A percentile compares a stretch with the other conserved stretches of the same genome.
Conservation (phyloP, 2,888 invertebrate genomes). For the Cephus runcator region DNA sequence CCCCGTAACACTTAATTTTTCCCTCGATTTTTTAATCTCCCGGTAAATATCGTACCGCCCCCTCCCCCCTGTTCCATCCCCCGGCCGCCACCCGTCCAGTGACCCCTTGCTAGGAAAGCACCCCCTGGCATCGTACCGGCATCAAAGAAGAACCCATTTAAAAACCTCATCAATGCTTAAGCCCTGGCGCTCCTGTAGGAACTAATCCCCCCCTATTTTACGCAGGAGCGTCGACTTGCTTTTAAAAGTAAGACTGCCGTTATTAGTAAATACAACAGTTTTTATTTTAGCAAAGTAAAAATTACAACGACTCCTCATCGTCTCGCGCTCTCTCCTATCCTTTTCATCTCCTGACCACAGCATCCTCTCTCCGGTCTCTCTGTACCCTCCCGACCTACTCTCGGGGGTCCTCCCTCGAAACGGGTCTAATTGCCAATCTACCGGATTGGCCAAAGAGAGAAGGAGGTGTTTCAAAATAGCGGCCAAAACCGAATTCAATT, state of each 20-base stretch:
- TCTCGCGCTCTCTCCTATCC: not conserved
- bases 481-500: constrained; percentile 17
- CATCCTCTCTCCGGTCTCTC: not conserved
- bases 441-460: not conserved
- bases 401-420: not conserved
- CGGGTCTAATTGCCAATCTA: constrained; percentile 18
- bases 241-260: constrained; percentile 60
- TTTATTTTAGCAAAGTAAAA: constrained; percentile 29
- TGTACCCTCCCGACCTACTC: not conserved
- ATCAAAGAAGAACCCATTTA: constrained; percentile 67
- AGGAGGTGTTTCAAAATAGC: not conserved
- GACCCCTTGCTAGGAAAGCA: constrained; percentile 33
- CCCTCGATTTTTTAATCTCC: constrained; percentile 66
- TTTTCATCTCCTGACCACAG: not conserved
- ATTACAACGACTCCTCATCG: not conserved
- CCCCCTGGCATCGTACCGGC: constrained; percentile 41
- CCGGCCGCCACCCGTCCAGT: not conserved
- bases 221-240: constrained; percentile 47
- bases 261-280: constrained; percentile 62
- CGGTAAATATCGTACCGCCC: constrained; percentile 62
- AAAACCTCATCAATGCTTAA: constrained; percentile 67
- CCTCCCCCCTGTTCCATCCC: constrained; percentile 13
- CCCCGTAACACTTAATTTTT: constrained; percentile 66
- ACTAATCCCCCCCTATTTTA: constrained; percentile 66
- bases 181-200: constrained; percentile 63